Evolutionary conservation across 1,140 invertebrate species (phyloP).

Genomic region (Drosophila kohkoa): DNA sequence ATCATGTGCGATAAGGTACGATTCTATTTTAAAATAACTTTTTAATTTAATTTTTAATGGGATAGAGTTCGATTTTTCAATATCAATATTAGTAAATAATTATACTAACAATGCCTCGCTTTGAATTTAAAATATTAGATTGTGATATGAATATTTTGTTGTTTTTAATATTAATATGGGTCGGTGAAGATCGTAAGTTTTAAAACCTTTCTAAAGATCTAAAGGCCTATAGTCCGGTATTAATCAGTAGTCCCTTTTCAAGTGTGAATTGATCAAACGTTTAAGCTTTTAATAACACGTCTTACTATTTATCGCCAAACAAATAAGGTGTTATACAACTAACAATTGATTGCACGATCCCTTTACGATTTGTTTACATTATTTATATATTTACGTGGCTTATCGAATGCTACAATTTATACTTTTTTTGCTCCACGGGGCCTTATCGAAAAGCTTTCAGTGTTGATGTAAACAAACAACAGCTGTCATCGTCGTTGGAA

Average conservation of each 20-base stretch:
- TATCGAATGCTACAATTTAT: not conserved
- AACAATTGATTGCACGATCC: not conserved
- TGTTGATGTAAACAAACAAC: slow-evolving; percentile 29
- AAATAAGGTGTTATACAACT: no score
- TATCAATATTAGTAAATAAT: no score
- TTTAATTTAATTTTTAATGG: no score
- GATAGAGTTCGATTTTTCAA: no score
- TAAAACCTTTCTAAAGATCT: not conserved
- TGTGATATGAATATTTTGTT: no score
- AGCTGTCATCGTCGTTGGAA: slow-evolving; percentile 26
- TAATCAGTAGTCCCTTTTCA: not conserved
- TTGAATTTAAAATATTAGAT: no score
- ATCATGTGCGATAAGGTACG: slow-evolving; percentile 28
- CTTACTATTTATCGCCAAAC: not conserved
- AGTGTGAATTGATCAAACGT: not conserved
- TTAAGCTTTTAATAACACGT: not conserved
- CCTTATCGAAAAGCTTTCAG: slow-evolving; percentile 15
- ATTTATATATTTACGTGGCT: not conserved
- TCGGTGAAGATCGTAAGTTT: no score
- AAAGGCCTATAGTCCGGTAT: not conserved
- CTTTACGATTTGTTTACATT: slow-evolving; percentile 3
- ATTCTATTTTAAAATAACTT: not conserved
- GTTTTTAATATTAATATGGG: no score
- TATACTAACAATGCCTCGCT: no score
- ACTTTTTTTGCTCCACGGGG: not conserved